Evolutionary conservation across 2,797 vertebrate species (phyloP).

Genomic region (Okamejei kenojei): DNA sequence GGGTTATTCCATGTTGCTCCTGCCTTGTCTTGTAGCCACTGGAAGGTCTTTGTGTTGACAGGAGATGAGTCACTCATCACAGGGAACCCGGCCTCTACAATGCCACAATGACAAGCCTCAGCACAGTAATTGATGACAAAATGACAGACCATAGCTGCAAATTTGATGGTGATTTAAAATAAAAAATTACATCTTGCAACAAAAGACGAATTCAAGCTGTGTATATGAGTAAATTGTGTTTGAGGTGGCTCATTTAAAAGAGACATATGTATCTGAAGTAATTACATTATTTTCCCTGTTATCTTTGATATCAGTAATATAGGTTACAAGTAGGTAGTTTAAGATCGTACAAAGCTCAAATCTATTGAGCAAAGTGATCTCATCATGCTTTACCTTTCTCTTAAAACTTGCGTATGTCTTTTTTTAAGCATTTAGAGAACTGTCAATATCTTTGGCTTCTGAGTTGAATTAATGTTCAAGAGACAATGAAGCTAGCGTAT

Average conservation of each 20-base stretch:
- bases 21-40: too few species aligned
- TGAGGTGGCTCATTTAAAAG: neutral
- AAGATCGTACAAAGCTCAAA: neutral
- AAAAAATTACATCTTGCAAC: neutral
- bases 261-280: neutral
- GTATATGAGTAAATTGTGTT: neutral
- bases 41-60: too few species aligned
- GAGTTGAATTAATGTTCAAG: neutral
- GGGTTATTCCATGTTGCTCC: too few species aligned
- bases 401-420: neutral
- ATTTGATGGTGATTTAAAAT: too few species aligned
- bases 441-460: neutral
- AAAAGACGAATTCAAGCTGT: neutral
- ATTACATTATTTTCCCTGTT: neutral
- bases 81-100: too few species aligned
- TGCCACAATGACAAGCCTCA: too few species aligned
- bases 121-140: too few species aligned
- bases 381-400: neutral
- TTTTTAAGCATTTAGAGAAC: neutral
- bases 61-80: too few species aligned
- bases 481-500: neutral
- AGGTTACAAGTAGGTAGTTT: neutral
- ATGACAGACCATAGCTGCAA: too few species aligned
- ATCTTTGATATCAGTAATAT: neutral
- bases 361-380: neutral